phyloP scores from a whole-genome alignment of 2,113 vertebrate genomes.

The Syngnathus typhle region DNA sequence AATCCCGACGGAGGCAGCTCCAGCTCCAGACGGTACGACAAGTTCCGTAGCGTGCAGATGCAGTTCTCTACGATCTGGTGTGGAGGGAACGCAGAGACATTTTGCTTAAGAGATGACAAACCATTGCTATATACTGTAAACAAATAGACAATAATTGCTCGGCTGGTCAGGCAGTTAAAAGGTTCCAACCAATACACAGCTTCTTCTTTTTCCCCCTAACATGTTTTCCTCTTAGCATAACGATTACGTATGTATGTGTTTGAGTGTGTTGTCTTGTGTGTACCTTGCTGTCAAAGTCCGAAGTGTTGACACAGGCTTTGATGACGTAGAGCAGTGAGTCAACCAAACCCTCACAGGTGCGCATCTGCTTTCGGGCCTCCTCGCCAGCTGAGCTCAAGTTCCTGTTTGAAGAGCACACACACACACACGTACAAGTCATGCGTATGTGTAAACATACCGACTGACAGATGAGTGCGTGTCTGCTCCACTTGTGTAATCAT shows the following conservation, averaged over 20 bases:
- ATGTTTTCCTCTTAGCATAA: slow-evolving; percentile 27
- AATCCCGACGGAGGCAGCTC: slow-evolving; percentile 86
- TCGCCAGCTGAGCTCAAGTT: slow-evolving; percentile 96
- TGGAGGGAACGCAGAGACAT: not conserved
- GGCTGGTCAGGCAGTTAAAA: slow-evolving; percentile 13
- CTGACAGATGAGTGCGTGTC: slow-evolving; percentile 26
- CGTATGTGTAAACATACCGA: slow-evolving; percentile 25
- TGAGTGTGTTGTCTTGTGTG: slow-evolving; percentile 9
- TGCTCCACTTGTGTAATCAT: slow-evolving; percentile 22
- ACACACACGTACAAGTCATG: slow-evolving; percentile 9
- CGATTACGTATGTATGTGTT: not conserved
- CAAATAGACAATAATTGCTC: not conserved
- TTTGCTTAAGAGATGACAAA: no score
- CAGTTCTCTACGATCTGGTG: slow-evolving; percentile 96
- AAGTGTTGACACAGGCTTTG: slow-evolving; percentile 95
- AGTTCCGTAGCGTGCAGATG: slow-evolving; percentile 92
- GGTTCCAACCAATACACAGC: slow-evolving; percentile 15
- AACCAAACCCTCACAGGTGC: slow-evolving; percentile 89
- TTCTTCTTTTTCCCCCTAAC: slow-evolving; percentile 11
- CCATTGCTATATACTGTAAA: not conserved
- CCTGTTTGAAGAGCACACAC: slow-evolving; percentile 59
- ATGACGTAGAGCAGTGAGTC: slow-evolving; percentile 94
- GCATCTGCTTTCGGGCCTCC: slow-evolving; percentile 94
- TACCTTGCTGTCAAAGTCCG: slow-evolving; percentile 98
- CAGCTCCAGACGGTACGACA: slow-evolving; percentile 92